Evolutionary conservation across 2,888 invertebrate species (phyloP).

Genomic region (Mechanitis mazaeus): DNA sequence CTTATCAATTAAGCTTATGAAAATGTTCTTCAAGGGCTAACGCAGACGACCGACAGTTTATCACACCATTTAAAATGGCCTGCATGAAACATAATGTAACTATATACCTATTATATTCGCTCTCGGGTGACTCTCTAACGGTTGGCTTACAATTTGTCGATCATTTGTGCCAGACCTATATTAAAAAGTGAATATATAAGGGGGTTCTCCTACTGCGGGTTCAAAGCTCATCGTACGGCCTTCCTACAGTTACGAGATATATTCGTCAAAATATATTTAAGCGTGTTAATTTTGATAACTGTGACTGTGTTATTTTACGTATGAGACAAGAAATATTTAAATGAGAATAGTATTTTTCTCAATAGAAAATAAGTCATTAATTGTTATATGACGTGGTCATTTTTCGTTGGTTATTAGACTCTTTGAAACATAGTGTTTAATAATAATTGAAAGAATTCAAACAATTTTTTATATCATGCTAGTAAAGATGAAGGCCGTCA

Average conservation of each 20-base stretch:
- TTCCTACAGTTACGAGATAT: constrained; percentile 8
- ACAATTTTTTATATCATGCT: constrained; percentile 20
- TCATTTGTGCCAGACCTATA: constrained; percentile 22
- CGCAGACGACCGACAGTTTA: constrained; percentile 18
- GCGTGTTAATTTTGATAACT: neutral
- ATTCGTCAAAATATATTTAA: constrained; percentile 7
- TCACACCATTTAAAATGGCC: constrained; percentile 1
- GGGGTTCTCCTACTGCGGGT: constrained; percentile 19
- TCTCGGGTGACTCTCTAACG: neutral
- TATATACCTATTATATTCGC: constrained; percentile 5
- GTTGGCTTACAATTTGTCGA: constrained; percentile 4
- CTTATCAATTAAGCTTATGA: constrained; percentile 51
- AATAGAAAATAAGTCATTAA: too few relatives aligned
- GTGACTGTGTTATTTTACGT: constrained; percentile 4
- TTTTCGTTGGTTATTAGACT: neutral
- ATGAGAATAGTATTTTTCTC: neutral
- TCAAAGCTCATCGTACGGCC: constrained; percentile 18
- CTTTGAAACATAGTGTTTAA: constrained; percentile 1
- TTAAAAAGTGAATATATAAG: constrained; percentile 20
- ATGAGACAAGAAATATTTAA: neutral
- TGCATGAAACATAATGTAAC: neutral
- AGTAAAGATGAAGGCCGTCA: constrained; percentile 25
- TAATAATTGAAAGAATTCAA: constrained; percentile 2
- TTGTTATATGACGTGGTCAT: neutral
- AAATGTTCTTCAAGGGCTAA: constrained; percentile 37